Conservation (phyloP, 2,888 invertebrate species). For the Gortyna flavago region DNA sequence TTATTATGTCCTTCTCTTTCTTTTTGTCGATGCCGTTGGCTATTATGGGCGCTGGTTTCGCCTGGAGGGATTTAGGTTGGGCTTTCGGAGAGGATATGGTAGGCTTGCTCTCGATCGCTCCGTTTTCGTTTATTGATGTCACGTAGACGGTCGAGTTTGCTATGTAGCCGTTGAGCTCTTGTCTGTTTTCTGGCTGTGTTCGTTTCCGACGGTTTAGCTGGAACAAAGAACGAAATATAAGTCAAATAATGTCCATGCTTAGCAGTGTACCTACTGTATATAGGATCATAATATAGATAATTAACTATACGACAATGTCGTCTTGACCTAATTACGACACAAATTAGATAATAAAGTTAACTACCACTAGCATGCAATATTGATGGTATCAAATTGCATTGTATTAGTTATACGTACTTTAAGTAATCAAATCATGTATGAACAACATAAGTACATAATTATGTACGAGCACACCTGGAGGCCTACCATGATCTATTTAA, state of each 20-base stretch:
- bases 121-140: constrained; percentile 92
- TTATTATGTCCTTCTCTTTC: constrained; percentile 70
- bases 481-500: too few relatives aligned
- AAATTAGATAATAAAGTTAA: constrained; percentile 37
- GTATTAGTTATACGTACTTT: constrained; percentile 20
- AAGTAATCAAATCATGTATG: too few relatives aligned
- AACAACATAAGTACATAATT: too few relatives aligned
- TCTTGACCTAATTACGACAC: constrained; percentile 35
- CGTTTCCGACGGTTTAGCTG: constrained; percentile 92
- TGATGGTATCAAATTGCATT: constrained; percentile 8
- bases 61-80: constrained; percentile 85
- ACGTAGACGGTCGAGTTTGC: constrained; percentile 96
- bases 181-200: constrained; percentile 86
- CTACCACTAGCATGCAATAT: constrained; percentile 19
- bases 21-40: constrained; percentile 84
- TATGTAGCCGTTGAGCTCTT: constrained; percentile 94
- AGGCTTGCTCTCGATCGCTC: constrained; percentile 86
- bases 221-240: constrained; percentile 67
- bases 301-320: constrained; percentile 8
- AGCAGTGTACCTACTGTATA: background rate
- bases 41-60: constrained; percentile 86
- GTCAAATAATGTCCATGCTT: background rate
- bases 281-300: background rate
- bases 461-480: too few relatives aligned
- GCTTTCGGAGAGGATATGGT: constrained; percentile 87